Base-by-base conservation (phyloP, 2,797 vertebrate genomes). In the Ceryle rudis region DNA sequence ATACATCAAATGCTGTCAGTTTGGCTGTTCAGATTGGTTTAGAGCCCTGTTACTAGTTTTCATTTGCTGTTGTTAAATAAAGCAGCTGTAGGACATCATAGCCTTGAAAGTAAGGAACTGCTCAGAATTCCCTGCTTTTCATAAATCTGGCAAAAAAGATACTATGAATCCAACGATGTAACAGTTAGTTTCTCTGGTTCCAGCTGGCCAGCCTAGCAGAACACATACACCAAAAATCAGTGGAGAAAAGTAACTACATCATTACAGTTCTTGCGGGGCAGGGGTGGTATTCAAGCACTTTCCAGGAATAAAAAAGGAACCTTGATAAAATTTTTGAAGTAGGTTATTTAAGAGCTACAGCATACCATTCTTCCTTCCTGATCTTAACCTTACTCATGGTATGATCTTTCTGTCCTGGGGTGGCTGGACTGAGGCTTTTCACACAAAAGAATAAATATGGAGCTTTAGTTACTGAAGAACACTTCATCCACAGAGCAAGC, bases 101-200 rank as follows among this genome's bases (percentile, higher is more conserved):
- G 49, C 17, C 31, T 33, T 55, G 20, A 58, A 52, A 58, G 46
- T 44, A 61, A 88, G 42, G 20, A 90, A 42, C 31, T 58, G 35
- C 52, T 81, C 57, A 66, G 33, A 70, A 82, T 77, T 75, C 54
- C 81, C 16, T 31, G 6, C 21, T 69, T 72, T 85, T 52, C 28
- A 6, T 65, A 20, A 65, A 7, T 54, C 39, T 70, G 11, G 2
- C 80, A 44, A 12, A 60, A 69, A n/a, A 70, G 35, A 28, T 77
- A 57, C 8, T 11, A 13, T 0, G 0, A 35, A 57, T 64, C 28
- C 35, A 69, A 1, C 39, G 47, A 0, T 12, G 6, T 69, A 22
- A 62, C 8, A 49, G 37, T 29, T 57, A 3, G 31, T 28, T 52
- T 46, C 42, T 74, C 18, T 39, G 29, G 3, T 78, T 86, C 26